Evolutionary conservation across 1,140 invertebrate genomes (phyloP).

Genomic region (Solenopsis invicta): DNA sequence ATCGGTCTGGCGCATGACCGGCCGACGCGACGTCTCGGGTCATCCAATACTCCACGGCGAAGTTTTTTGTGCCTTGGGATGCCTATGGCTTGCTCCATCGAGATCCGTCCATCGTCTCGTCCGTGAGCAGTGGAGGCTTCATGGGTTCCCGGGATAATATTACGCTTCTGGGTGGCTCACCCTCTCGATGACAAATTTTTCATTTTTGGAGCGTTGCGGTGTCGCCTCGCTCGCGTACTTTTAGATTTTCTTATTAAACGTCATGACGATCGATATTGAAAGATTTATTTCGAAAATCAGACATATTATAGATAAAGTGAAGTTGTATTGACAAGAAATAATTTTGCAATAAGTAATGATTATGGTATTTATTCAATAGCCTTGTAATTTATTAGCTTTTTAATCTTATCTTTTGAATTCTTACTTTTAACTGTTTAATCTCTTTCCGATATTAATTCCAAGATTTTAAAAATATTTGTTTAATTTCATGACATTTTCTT

Average conservation of each 20-base stretch:
- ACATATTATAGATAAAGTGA: not conserved
- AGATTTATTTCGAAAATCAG: slow-evolving; percentile 6
- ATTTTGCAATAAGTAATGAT: not conserved
- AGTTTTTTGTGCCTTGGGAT: slow-evolving; percentile 62
- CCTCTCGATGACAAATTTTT: slow-evolving; percentile 49
- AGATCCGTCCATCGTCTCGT: slow-evolving; percentile 48
- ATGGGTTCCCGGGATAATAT: slow-evolving; percentile 66
- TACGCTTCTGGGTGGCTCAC: slow-evolving; percentile 77
- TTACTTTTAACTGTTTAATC: not conserved
- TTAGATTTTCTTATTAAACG: slow-evolving; percentile 15
- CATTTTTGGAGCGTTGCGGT: slow-evolving; percentile 1
- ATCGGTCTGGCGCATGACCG: slow-evolving; percentile 66
- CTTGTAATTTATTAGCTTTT: not conserved
- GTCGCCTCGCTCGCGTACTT: slow-evolving; percentile 15
- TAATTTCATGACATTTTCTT: not conserved
- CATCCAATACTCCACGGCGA: slow-evolving; percentile 73
- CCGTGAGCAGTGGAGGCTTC: slow-evolving; percentile 39
- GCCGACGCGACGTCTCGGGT: slow-evolving; percentile 72
- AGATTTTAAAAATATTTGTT: no score
- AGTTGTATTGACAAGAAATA: not conserved
- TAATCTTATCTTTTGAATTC: not conserved
- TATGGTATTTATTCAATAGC: not conserved
- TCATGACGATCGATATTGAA: not conserved
- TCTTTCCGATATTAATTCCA: not conserved
- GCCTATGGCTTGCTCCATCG: slow-evolving; percentile 64